Evolutionary conservation across 1,140 invertebrate species (phyloP).

Genomic region (Dryas iulia): DNA sequence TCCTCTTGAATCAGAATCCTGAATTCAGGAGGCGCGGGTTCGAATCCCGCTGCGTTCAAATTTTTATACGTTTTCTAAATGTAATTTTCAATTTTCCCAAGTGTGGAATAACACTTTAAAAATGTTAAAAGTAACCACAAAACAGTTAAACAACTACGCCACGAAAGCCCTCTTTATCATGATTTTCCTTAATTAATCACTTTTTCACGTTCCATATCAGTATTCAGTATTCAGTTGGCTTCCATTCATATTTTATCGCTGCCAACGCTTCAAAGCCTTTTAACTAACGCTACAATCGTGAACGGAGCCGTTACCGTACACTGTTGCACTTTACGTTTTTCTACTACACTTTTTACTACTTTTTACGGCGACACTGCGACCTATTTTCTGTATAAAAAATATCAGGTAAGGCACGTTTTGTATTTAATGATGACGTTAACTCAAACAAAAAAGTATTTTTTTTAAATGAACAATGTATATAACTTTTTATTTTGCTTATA

Average conservation of each 20-base stretch:
- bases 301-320: conserved; percentile 18
- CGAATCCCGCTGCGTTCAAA: too few species aligned
- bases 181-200: background rate
- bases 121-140: too few species aligned
- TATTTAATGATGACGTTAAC: background rate
- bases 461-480: too few species aligned
- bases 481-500: too few species aligned
- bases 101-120: too few species aligned
- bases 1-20: too few species aligned
- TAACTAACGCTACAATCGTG: conserved; percentile 9
- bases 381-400: conserved; percentile 21
- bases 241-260: background rate
- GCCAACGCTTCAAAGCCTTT: background rate
- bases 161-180: background rate
- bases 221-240: background rate
- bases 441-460: background rate
- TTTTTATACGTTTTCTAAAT: too few species aligned
- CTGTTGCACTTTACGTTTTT: conserved; percentile 13
- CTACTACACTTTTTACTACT: conserved; percentile 10
- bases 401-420: background rate
- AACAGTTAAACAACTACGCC: background rate
- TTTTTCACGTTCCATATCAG: background rate
- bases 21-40: too few species aligned
- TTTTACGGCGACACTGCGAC: conserved; percentile 27
- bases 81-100: too few species aligned